Base-by-base conservation (phyloP, 2,888 invertebrate genomes). In the Yponomeuta sedellus region DNA sequence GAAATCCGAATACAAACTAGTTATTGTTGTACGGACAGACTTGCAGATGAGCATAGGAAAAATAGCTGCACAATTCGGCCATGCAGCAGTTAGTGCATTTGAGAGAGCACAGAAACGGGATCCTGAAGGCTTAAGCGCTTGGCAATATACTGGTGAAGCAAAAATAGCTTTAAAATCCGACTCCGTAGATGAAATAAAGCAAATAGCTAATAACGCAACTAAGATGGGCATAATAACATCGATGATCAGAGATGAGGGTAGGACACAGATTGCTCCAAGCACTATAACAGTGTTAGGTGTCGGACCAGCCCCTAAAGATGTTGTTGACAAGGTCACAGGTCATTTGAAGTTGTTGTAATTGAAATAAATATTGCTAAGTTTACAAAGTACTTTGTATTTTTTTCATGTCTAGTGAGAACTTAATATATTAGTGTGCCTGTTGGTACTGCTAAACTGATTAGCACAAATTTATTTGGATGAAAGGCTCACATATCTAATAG, bases 1-100 rank as follows among this genome's bases (percentile, higher is more conserved):
- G 67, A 81, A 88, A 64, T 89, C 92, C 56, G 94, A 95, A 77
- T 94, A 94, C 75, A 97, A 98, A 86, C 91, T 98, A 86, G 95
- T 98, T 8, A 84, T 98, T 71, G 96, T 97, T 2, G 96, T 98
- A 6, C 91, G 98, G 74, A 96, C 94, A 77, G 98, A 98, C 76
- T 88, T 98, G 4, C 97, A 96, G 82, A 98, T 98, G 98, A 95
- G 97, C 16, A 98, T 98, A 90, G 97, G 98, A 1, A 98, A 98
- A 91, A 95, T 97, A 58, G 98, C 97, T 4, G 96, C 98, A 0
- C 98, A 98, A 83, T 98, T 97, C 85, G 94, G 96, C n/a, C 98
- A 98, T 81, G 98, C 97, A n/a, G 96, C 98, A 0, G 96, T 98
- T 0, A 95, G 95, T 16, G 96, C 96, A 0, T 97, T 96, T 75